Evolutionary conservation across 92 coral and sea anemone genomes (phyloP), one percentile per base, ranked within the genome.

Genomic region (Umimayanthus kanabou): DNA sequence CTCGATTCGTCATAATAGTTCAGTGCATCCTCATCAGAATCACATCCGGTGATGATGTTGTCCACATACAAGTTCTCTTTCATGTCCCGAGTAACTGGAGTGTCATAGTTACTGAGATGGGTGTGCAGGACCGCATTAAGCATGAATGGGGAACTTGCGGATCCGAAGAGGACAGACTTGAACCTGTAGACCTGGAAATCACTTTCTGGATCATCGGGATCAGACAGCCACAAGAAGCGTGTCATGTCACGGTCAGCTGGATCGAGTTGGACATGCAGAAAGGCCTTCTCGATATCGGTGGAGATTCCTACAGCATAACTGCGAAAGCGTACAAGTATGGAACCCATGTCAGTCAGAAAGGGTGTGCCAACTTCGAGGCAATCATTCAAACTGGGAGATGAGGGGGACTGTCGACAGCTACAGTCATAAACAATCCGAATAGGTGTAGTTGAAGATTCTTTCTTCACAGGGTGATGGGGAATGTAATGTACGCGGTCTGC

Each of bases 391-490:
- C 91, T 92, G 30, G 90, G 84, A n/a, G 73, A 28, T 71, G 86
- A 64, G 58, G 81, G 25, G 39, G 86, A 49, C 13, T 85, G 84
- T 64, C 64, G 86, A 73, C 70, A 87, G 73, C 95, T 90, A 86
- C 95, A 90, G 78, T 90, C 92, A 30, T 43, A 91, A 13, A 88
- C 93, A 10, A 91, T 76, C 67, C 92, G 22, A 82, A 90, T 85
- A 4, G 92, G 92, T 2, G 92, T 93, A 79, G 92, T 90, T 14
- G 93, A 45, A 7, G 95, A 93, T 11, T 84, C 87, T 11, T 90
- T 90, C 73, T 79, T 90, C n/a, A 90, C 92, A 37, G 90, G 77
- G 58, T 90, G 94, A 74, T 90, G 89, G 37, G 93, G 91, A 5
- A 92, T 79, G 50, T 92, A 87, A 77, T 92, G 94, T n/a, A 87